Conservation (phyloP, 1,140 invertebrate species). For the Liolophura sinensis region DNA sequence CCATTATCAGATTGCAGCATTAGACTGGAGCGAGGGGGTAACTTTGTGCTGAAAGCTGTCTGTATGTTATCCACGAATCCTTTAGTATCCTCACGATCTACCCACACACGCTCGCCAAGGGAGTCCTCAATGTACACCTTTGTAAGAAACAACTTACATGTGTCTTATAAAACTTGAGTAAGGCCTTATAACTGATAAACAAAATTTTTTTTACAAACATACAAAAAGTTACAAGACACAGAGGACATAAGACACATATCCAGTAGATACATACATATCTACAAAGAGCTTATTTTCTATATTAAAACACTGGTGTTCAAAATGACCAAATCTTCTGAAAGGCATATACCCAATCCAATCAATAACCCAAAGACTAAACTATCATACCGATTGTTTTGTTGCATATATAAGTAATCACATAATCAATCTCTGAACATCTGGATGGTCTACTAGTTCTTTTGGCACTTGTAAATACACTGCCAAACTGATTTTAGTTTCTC, state of each 20-base stretch:
- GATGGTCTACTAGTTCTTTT: too few relatives aligned
- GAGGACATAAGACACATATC: background rate
- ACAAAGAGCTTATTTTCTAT: too few relatives aligned
- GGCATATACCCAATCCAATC: background rate
- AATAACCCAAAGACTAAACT: too few relatives aligned
- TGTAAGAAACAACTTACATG: conserved; percentile 30
- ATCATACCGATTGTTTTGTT: too few relatives aligned
- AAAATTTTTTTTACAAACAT: background rate
- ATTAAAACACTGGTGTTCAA: background rate
- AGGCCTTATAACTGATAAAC: background rate
- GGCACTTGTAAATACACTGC: too few relatives aligned
- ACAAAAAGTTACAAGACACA: background rate
- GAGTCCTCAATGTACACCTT: conserved; percentile 93
- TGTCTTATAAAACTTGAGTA: background rate
- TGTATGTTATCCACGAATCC: conserved; percentile 91
- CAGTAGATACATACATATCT: too few relatives aligned
- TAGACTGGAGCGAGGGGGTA: conserved; percentile 21
- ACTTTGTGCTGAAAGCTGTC: conserved; percentile 83
- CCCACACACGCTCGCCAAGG: conserved; percentile 88
- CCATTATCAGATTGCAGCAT: too few relatives aligned
- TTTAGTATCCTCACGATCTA: conserved; percentile 88
- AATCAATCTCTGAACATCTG: too few relatives aligned
- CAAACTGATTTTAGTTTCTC: too few relatives aligned
- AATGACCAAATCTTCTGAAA: background rate
- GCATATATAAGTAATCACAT: too few relatives aligned